Evolutionary conservation across 1,140 invertebrate genomes (phyloP).

Genomic region (Diachasmimorpha longicaudata): DNA sequence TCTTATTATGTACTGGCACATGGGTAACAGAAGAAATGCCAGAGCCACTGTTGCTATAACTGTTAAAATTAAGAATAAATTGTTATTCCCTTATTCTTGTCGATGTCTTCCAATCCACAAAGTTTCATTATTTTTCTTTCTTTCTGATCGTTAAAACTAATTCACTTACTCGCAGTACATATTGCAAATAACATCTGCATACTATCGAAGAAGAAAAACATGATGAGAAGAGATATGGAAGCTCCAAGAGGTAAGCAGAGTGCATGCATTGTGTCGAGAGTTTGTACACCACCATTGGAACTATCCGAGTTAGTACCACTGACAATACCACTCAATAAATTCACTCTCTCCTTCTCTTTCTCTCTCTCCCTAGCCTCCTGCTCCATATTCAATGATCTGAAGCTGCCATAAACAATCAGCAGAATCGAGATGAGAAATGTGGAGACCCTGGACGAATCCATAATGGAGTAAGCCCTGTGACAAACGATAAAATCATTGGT

Average conservation of each 20-base stretch:
- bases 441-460: conserved; percentile 95
- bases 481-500: not conserved
- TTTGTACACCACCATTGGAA: conserved; percentile 75
- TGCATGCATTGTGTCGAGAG: conserved; percentile 95
- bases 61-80: conserved; percentile 61
- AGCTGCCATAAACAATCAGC: conserved; percentile 96
- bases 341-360: conserved; percentile 75
- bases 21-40: conserved; percentile 92
- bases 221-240: conserved; percentile 92
- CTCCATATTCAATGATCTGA: conserved; percentile 91
- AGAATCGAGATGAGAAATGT: conserved; percentile 97
- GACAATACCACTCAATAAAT: conserved; percentile 63
- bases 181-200: conserved; percentile 98
- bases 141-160: not conserved
- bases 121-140: no score
- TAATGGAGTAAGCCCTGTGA: conserved; percentile 88
- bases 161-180: conserved; percentile 90
- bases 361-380: conserved; percentile 88
- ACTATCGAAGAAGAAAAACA: conserved; percentile 99
- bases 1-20: conserved; percentile 95
- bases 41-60: conserved; percentile 96
- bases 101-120: not conserved
- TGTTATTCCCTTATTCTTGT: not conserved
- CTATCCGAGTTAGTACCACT: conserved; percentile 45
- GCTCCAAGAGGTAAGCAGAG: conserved; percentile 95